Evolutionary conservation across 2,888 invertebrate genomes (phyloP), one percentile per base, ranked within the genome.

Genomic region (Sclerodermus sp.): DNA sequence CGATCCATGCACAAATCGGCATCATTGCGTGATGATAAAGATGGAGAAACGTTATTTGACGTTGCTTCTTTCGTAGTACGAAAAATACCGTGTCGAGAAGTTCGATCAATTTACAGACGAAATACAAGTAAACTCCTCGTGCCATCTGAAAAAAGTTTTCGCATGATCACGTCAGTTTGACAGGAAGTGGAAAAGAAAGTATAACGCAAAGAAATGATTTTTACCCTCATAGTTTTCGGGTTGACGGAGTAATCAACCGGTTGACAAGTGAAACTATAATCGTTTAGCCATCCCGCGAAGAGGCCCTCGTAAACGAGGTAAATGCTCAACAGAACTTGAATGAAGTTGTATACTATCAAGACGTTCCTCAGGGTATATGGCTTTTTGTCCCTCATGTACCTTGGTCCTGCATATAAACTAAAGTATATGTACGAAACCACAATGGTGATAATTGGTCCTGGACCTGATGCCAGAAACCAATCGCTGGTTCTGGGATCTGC

Each of bases 21-120:
- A 90, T 91, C 73, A 88, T 82, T 1, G 87, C 83, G 74, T 95
- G 95, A 77, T 95, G 95, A 71, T 93, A 94, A 12, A 95, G 87
- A 71, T 95, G 95, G 14, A 96, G 83, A 72, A 91, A 90, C 0
- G 92, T 87, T 17, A 95, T 88, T 79, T 95, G 95, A 47, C 87
- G 87, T 67, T 91, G 88, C 78, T 95, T 95, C 79, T 95, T 95
- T 42, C 95, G 84, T 64, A 95, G 77, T 6, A 95, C 91, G 73
- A 95, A 95, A 81, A 96, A 95, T 16, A 92, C 84, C 0, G 91
- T 91, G 70, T 91, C 91, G 51, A 91, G 71, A 0, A 91, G 82
- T 70, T 91, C 91, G 1, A 89, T 82, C 43, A 91, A 80, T 79
- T 91, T 91, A 14, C 90, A 89, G 58, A 88, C 83, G 72, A 89